Conservation (phyloP, 1,140 invertebrate genomes). For the Lerema accius region DNA sequence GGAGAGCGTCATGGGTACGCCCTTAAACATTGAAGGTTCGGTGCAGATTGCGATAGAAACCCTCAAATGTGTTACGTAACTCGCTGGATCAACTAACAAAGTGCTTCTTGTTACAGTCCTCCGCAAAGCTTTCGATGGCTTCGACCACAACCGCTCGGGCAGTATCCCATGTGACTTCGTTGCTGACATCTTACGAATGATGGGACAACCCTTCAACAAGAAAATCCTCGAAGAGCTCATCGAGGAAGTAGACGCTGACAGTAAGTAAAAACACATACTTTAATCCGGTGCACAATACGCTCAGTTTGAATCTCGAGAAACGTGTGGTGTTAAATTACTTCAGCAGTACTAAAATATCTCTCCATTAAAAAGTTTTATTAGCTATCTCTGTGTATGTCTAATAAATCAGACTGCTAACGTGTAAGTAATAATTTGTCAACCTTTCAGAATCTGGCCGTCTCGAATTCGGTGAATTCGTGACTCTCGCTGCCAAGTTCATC, state of each 20-base stretch:
- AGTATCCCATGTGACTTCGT: slow-evolving; percentile 97
- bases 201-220: slow-evolving; percentile 98
- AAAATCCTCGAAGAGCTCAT: slow-evolving; percentile 97
- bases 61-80: slow-evolving; percentile 44
- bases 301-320: neutral
- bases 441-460: slow-evolving; percentile 94
- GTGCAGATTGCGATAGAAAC: neutral
- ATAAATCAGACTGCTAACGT: slow-evolving; percentile 14
- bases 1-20: slow-evolving; percentile 49
- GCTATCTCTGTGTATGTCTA: slow-evolving; percentile 14
- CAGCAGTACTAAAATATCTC: slow-evolving; percentile 19
- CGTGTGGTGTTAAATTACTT: slow-evolving; percentile 20
- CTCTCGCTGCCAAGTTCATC: slow-evolving; percentile 96
- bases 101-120: slow-evolving; percentile 86
- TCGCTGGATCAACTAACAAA: slow-evolving; percentile 36
- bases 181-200: slow-evolving; percentile 95
- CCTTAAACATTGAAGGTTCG: slow-evolving; percentile 73
- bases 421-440: slow-evolving; percentile 29
- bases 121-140: slow-evolving; percentile 97
- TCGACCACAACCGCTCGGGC: slow-evolving; percentile 96
- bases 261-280: slow-evolving; percentile 85
- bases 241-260: slow-evolving; percentile 97
- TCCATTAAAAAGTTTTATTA: slow-evolving; percentile 21
- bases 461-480: slow-evolving; percentile 97
- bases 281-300: neutral